These are phyloP conservation scores for Solenodon paradoxus DNA, from an alignment of 2,113 vertebrate species.

Conservation along the genomic window DNA sequence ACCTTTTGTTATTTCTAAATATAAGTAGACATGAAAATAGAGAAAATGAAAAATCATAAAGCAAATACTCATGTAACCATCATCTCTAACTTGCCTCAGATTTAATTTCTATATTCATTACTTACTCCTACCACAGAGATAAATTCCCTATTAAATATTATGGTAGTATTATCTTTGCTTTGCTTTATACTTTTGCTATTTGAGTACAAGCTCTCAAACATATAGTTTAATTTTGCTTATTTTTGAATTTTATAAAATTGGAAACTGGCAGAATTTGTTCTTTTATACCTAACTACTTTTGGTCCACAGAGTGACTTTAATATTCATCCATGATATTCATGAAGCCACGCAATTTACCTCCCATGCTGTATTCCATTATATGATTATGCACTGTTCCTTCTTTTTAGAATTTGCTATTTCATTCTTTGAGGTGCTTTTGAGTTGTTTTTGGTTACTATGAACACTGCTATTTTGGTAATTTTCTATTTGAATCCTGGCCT, in stretches of 20 bases:
- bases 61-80: neutral
- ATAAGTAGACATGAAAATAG: neutral
- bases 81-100: neutral
- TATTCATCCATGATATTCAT: neutral
- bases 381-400: too few species aligned
- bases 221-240: neutral
- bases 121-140: neutral
- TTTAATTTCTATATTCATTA: neutral
- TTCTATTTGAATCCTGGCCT: neutral
- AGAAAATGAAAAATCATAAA: neutral
- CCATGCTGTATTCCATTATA: neutral
- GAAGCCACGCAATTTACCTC: neutral
- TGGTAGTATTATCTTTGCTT: neutral
- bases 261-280: neutral
- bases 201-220: neutral
- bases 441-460: neutral
- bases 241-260: neutral
- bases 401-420: constrained; percentile 1
- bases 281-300: neutral
- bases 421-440: constrained; percentile 26
- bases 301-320: neutral
- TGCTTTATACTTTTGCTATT: neutral
- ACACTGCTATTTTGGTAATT: neutral
- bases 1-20: neutral
- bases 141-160: neutral